These are phyloP conservation scores for Siniperca chuatsi DNA, from an alignment of 2,113 vertebrate species.

Conservation along the genomic window DNA sequence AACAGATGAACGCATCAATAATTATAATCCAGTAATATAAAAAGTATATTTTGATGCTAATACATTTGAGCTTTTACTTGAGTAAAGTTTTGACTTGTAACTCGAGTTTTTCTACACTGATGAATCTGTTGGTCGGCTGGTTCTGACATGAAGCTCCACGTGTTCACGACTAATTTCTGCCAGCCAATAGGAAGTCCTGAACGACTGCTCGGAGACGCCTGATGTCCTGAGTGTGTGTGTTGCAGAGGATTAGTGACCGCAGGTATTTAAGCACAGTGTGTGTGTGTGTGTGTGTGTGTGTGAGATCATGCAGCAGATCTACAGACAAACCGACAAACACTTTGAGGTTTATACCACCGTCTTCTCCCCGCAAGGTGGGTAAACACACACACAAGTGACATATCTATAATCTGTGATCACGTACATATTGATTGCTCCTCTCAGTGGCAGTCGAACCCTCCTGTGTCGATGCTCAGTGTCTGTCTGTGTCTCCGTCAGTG, in stretches of 20 bases:
- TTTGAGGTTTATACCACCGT: constrained; percentile 90
- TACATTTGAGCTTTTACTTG: too few relatives aligned
- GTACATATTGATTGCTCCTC: too few relatives aligned
- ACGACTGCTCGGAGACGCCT: background rate
- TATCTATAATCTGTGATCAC: too few relatives aligned
- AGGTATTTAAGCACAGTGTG: constrained; percentile 49
- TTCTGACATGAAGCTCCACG: too few relatives aligned
- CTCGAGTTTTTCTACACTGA: too few relatives aligned
- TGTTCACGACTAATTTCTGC: background rate
- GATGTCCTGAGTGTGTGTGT: background rate
- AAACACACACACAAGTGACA: constrained; percentile 19
- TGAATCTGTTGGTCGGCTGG: too few relatives aligned
- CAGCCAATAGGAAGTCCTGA: background rate
- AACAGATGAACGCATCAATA: too few relatives aligned
- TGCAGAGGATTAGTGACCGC: constrained; percentile 31
- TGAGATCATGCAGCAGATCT: constrained; percentile 88
- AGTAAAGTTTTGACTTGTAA: too few relatives aligned
- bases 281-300: background rate
- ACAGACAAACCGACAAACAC: constrained; percentile 89
- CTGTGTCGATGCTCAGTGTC: background rate
- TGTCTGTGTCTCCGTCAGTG: constrained; percentile 27
- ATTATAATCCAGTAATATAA: too few relatives aligned
- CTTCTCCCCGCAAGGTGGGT: constrained; percentile 90
- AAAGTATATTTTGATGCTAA: too few relatives aligned
- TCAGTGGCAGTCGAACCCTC: too few relatives aligned